A percentile compares a stretch with the other conserved stretches of the same genome.
Conservation (phyloP, 2,888 invertebrate species). For the Pecten maximus region DNA sequence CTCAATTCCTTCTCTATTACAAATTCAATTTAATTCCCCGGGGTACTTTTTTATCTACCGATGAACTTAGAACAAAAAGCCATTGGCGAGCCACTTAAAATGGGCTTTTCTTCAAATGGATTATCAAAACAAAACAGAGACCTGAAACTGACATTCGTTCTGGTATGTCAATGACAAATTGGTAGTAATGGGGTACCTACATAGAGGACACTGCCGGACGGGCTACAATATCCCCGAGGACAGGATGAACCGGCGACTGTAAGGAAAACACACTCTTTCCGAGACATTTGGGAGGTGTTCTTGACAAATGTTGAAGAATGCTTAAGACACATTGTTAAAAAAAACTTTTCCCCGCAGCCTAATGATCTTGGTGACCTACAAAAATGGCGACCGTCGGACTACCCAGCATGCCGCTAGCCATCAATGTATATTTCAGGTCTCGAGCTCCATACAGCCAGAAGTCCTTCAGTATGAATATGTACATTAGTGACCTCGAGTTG, state of each 20-base stretch:
- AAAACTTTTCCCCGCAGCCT: too few relatives aligned
- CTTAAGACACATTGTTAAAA: neutral
- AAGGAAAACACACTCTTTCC: neutral
- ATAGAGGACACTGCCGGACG: neutral
- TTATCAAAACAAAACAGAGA: neutral
- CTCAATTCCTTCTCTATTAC: neutral
- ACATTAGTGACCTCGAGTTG: too few relatives aligned
- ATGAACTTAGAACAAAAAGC: neutral
- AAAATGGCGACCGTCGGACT: neutral
- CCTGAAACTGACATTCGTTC: neutral
- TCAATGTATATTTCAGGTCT: neutral
- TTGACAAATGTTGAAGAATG: too few relatives aligned
- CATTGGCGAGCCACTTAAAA: neutral
- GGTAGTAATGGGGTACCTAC: neutral
- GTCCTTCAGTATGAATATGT: too few relatives aligned
- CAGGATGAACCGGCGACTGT: neutral
- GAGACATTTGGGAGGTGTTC: neutral
- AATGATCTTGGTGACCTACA: neutral
- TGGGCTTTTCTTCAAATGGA: neutral
- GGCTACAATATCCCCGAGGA: neutral
- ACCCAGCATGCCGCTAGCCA: neutral
- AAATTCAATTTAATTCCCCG: neutral
- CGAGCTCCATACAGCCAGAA: too few relatives aligned
- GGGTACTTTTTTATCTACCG: neutral
- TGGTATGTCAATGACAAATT: neutral